These are phyloP conservation scores for Caerostris darwini DNA, from an alignment of 1,140 invertebrate species.

Conservation along the genomic window DNA sequence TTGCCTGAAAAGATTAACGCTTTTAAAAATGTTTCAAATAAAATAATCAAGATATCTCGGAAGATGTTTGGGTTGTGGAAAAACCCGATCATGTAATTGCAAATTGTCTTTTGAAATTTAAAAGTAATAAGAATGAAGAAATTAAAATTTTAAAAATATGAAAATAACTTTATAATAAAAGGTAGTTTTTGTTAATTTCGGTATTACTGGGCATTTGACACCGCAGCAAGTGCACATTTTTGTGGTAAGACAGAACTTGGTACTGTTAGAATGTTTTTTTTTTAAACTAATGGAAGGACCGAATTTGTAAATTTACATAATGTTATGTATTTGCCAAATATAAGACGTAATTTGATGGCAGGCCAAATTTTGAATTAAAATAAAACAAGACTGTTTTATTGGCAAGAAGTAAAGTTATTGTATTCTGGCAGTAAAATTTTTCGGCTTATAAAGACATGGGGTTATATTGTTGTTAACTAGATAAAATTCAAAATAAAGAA, in stretches of 20 bases:
- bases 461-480: background rate
- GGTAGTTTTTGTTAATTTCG: background rate
- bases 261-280: background rate
- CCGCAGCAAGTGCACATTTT: background rate
- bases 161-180: background rate
- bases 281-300: background rate
- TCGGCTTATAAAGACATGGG: background rate
- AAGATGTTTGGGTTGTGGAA: background rate
- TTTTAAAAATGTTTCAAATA: background rate
- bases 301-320: background rate
- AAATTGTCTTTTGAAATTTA: background rate
- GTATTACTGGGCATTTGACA: background rate
- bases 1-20: background rate
- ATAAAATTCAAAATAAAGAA: background rate
- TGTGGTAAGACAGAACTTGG: background rate
- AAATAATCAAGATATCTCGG: background rate
- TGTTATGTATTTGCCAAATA: background rate
- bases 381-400: background rate
- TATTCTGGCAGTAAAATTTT: background rate
- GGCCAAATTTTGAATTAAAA: background rate
- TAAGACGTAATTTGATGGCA: background rate
- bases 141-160: background rate
- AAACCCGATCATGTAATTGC: background rate
- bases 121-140: background rate
- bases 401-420: background rate